phyloP scores from a whole-genome alignment of 2,113 vertebrate genomes.

The Nipponia nippon region DNA sequence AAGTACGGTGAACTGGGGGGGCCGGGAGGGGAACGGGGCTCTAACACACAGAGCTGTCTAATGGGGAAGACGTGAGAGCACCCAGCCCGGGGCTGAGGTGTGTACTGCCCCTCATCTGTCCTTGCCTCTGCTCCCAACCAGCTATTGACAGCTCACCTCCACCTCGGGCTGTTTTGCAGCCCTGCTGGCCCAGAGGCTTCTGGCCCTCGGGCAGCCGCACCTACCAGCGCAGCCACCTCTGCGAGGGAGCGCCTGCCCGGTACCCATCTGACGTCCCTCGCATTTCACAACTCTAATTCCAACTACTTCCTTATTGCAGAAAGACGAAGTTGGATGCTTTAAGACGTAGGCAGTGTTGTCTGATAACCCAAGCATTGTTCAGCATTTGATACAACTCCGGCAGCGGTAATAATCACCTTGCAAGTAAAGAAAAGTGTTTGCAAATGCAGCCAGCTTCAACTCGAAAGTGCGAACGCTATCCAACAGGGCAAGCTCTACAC shows the following conservation, averaged over 20 bases:
- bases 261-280: neutral
- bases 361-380: neutral
- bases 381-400: neutral
- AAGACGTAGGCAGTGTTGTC: neutral
- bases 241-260: neutral
- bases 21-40: neutral
- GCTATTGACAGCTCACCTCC: rapidly evolving
- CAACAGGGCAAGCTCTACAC: neutral
- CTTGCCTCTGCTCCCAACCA: neutral
- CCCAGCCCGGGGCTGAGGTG: neutral
- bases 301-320: neutral
- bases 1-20: rapidly evolving
- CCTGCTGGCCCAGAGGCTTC: no score
- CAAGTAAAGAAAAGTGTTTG: neutral
- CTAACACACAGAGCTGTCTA: neutral
- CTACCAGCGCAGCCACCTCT: neutral
- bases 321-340: neutral
- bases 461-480: rapidly evolving
- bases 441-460: neutral
- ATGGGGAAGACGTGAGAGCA: neutral
- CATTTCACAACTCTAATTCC: rapidly evolving
- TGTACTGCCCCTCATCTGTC: neutral
- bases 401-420: neutral
- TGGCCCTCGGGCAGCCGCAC: neutral
- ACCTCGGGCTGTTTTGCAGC: neutral